A percentile compares a stretch with the other conserved stretches of the same genome.
These are phyloP conservation scores for Procambarus virginalis DNA, from an alignment of 1,140 invertebrate species.

Conservation along the genomic window DNA sequence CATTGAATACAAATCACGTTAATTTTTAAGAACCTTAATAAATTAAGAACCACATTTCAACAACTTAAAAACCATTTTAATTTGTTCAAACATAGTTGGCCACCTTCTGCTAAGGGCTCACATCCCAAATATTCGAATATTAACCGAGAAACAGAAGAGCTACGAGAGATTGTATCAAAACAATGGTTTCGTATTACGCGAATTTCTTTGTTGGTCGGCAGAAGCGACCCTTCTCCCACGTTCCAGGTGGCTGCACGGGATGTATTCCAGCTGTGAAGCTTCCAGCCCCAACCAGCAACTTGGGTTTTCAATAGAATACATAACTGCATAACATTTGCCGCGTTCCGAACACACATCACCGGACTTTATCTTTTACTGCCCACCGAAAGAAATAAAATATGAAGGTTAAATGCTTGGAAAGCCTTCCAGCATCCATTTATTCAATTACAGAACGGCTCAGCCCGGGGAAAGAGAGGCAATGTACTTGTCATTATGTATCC, in stretches of 20 bases:
- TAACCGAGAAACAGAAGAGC: neutral
- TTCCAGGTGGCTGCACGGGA: neutral
- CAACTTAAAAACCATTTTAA: too few relatives aligned
- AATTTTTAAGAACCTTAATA: too few relatives aligned
- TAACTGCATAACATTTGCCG: neutral
- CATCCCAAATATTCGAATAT: neutral
- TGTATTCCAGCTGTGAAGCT: neutral
- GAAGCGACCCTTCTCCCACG: neutral
- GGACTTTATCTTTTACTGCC: neutral
- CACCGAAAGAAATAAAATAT: neutral
- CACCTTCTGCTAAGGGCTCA: neutral
- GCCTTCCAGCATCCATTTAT: neutral
- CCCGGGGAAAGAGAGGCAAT: neutral
- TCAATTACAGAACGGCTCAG: neutral
- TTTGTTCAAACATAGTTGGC: too few relatives aligned
- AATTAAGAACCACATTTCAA: too few relatives aligned
- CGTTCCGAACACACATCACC: neutral
- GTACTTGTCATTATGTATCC: neutral
- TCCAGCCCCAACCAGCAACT: neutral
- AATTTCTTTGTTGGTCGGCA: neutral
- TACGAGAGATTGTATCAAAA: conserved; percentile 24
- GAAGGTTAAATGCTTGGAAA: conserved; percentile 2
- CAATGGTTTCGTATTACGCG: conserved; percentile 30
- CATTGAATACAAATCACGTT: too few relatives aligned
- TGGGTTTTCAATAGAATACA: conserved; percentile 3